Conservation (phyloP, 2,888 invertebrate genomes). For the Drosophila meridiana region DNA sequence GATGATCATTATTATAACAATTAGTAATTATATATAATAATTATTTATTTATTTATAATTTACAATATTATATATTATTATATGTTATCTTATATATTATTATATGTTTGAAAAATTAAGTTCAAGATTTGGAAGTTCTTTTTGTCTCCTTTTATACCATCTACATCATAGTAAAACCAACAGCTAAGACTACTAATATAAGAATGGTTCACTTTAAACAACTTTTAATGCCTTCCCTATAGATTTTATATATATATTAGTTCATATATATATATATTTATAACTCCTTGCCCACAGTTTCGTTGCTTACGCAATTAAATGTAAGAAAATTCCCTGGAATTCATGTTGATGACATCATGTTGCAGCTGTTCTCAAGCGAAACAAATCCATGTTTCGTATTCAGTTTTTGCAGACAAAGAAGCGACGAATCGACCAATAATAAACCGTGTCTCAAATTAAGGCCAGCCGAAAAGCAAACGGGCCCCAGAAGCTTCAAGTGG, state of each 20-base stretch:
- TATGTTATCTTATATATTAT: too few relatives aligned
- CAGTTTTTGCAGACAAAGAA: conserved; percentile 37
- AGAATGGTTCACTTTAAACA: background rate
- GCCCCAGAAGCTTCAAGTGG: conserved; percentile 16
- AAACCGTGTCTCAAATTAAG: conserved; percentile 17
- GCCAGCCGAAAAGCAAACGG: conserved; percentile 16
- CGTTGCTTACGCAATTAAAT: background rate
- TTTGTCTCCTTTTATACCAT: too few relatives aligned
- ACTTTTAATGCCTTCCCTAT: background rate
- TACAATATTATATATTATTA: too few relatives aligned
- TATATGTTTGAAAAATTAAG: too few relatives aligned
- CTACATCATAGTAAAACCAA: too few relatives aligned
- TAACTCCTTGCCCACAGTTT: background rate
- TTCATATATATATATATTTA: too few relatives aligned
- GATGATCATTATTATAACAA: too few relatives aligned
- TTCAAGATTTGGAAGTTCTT: too few relatives aligned
- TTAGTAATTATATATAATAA: too few relatives aligned
- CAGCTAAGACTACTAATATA: background rate
- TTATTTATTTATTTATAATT: too few relatives aligned
- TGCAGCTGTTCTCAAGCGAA: conserved; percentile 61
- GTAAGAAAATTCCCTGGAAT: conserved; percentile 20
- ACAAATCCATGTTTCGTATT: conserved; percentile 54
- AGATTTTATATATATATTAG: background rate
- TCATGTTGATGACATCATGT: conserved; percentile 58
- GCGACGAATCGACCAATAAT: conserved; percentile 15